Conservation (phyloP, 64 coral and sea anemone genomes). For the Acropora yongei region DNA sequence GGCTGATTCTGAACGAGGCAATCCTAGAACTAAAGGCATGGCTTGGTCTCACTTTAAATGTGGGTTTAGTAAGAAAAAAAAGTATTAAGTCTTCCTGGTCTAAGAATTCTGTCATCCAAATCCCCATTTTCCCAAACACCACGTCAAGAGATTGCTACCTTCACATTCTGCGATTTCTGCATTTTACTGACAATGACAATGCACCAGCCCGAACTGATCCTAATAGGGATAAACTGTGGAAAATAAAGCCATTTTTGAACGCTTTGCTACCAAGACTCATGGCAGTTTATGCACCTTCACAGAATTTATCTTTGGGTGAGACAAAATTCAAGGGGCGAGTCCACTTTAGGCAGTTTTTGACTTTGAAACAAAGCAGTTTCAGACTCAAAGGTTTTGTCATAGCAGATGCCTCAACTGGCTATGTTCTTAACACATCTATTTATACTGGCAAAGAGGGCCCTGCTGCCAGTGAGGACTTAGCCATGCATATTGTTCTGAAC, state of each 20-base stretch:
- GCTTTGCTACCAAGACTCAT: too few species aligned
- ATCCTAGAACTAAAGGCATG: neutral
- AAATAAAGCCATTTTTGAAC: neutral
- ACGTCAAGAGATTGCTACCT: slow-evolving; percentile 25
- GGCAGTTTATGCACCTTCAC: too few species aligned
- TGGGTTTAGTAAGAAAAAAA: neutral
- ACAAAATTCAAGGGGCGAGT: too few species aligned
- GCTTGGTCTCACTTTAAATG: neutral
- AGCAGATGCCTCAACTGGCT: too few species aligned
- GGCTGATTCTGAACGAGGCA: neutral
- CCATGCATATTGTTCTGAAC: too few species aligned
- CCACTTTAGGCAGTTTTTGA: too few species aligned
- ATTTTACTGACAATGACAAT: slow-evolving; percentile 48
- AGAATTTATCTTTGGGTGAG: too few species aligned
- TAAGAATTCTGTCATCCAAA: neutral
- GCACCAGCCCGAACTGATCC: neutral
- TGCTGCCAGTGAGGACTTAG: too few species aligned
- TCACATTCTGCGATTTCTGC: slow-evolving; percentile 34
- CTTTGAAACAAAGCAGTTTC: too few species aligned
- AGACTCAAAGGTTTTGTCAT: too few species aligned
- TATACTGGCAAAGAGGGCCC: too few species aligned
- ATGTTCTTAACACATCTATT: too few species aligned
- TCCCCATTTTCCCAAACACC: slow-evolving; percentile 21
- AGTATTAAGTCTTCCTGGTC: slow-evolving; percentile 1
- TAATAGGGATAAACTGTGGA: neutral